Evolutionary conservation across 2,113 vertebrate species (phyloP).

Genomic region (Acrocephalus arundinaceus): DNA sequence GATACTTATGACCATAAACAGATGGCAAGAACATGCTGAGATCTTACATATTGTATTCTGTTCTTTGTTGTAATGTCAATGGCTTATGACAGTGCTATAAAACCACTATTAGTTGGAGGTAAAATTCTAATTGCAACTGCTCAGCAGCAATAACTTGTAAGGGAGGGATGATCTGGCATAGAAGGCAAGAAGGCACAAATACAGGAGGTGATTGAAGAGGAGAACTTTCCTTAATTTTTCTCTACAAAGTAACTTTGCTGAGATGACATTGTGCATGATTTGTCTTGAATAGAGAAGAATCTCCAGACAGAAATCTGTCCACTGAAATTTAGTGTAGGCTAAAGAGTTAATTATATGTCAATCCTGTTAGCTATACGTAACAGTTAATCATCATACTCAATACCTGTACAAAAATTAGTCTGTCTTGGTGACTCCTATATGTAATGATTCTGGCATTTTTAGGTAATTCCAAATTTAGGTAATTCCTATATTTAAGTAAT

Average conservation of each 20-base stretch:
- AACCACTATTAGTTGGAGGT: neutral
- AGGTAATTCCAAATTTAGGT: neutral
- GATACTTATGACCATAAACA: neutral
- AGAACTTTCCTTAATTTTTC: neutral
- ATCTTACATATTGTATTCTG: neutral
- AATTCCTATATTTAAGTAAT: neutral
- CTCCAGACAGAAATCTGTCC: neutral
- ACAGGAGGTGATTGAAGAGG: fast-evolving
- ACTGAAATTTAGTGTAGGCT: neutral
- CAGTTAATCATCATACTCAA: neutral
- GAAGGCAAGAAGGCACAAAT: neutral
- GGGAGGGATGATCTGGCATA: neutral
- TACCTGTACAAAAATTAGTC: neutral
- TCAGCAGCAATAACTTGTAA: neutral
- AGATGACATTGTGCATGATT: neutral
- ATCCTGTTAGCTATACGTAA: neutral
- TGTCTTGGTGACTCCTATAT: neutral
- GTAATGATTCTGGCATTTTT: neutral
- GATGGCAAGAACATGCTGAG: neutral
- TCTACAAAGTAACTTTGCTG: neutral
- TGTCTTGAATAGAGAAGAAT: neutral
- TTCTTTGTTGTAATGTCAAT: neutral
- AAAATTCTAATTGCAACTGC: neutral
- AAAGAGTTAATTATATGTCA: neutral
- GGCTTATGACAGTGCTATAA: neutral